Base-by-base conservation (phyloP, 2,113 vertebrate genomes). In the Saccopteryx leptura region DNA sequence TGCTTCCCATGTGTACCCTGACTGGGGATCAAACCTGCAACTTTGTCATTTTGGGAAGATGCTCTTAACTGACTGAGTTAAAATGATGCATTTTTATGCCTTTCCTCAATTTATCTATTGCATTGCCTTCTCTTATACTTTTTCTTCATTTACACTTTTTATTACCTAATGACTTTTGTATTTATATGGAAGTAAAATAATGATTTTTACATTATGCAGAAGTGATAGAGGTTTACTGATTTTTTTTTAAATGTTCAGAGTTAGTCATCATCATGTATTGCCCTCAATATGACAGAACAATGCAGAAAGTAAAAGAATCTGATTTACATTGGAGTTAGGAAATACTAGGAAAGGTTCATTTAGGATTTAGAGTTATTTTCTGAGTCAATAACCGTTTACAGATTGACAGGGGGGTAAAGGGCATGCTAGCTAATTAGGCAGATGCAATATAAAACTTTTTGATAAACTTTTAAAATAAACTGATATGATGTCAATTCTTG, bases 311-410 rank as follows among this genome's bases (percentile, higher is more conserved):
- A 71, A 50, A 81, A 87, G 46, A 68, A 84, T 88, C 14, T 83
- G 28, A 90, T 84, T 83, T 88, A 56, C 7, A 48, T 65, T 91
- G 7, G 13, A 84, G 13, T 91, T 1, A 89, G 26, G 92, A 93
- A 89, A 89, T 66, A 61, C 14, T 52, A 78, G 46, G n/a, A 69
- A 81, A 93, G 12, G 6, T 76, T 9, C 7, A 56, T 78, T 83
- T 80, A 93, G 24, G 18, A 54, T 94, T 96, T 86, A 52, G 56
- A 91, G 63, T 60, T 82, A 13, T 74, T 86, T 85, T 96, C 79
- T 94, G 26, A 86, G 56, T 74, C n/a, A 92, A 28, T 71, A 23
- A 0, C 2, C 79, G 6, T 48, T 82, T 68, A 69, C 17, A 85
- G 24, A 76, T 68, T 92, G 33, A 76, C 56, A 75, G 1, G 33